Base-by-base conservation (phyloP, 2,797 vertebrate genomes). In the Gallirallus australis region DNA sequence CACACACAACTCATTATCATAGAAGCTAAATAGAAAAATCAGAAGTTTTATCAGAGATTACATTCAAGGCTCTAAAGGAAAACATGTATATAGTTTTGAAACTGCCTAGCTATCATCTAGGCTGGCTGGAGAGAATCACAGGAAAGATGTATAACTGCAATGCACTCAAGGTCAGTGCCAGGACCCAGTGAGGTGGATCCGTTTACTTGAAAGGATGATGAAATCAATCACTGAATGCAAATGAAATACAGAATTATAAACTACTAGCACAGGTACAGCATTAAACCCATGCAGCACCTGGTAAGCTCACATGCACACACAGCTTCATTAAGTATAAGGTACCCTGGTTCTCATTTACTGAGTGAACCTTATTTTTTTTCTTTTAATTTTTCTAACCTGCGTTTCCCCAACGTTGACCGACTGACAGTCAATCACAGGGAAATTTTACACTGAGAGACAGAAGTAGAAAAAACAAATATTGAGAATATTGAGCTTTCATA, bases 31-130 rank as follows among this genome's bases (percentile, higher is more conserved):
- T 9, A 70, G 33, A 89, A 77, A 89, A 63, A 9, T 1, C 27
- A 71, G 80, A 69, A 59, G 3, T 89, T 86, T 94, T 84, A 89
- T 90, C 70, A 57, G 60, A 90, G 66, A 79, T 93, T 89, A 80
- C 35, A 56, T 60, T 73, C 90, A 83, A 93, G 60, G 12, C 64
- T 89, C 42, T 79, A 79, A 69, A 86, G 12, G 7, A 86, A 90
- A 90, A 87, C 52, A 66, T 5, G 9, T 14, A 52, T 42, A 39
- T 31, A 14, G 27, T 72, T 96, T 80, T 68, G 42, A 90, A 89
- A 60, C 39, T 70, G 23, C 6, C 35, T 90, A 83, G 52, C 64
- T 65, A 12, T 70, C 28, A 57, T 70, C 60, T 39, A 77, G 39
- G 17, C 25, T 79, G 59, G 73, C 20, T 83, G 83, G 60, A 70